These are phyloP conservation scores for Hirudo medicinalis DNA, from an alignment of 1,140 invertebrate genomes.

Conservation along the genomic window DNA sequence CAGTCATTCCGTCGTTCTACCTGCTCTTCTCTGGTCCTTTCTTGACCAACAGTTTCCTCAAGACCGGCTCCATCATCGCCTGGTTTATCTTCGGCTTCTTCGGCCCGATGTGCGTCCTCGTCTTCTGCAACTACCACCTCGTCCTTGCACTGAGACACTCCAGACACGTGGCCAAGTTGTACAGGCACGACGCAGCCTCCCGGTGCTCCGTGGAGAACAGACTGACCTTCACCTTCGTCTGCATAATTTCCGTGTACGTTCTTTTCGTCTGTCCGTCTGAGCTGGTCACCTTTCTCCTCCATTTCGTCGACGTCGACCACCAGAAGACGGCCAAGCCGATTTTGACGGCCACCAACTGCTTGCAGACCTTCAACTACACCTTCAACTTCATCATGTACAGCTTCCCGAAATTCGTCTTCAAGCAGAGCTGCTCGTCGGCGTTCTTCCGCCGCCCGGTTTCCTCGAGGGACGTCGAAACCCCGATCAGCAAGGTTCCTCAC, in stretches of 20 bases:
- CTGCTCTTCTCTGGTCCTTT: conserved; percentile 15
- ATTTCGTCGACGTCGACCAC: not conserved
- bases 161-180: conserved; percentile 15
- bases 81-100: conserved; percentile 20
- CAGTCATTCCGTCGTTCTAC: not conserved
- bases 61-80: conserved; percentile 10
- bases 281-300: conserved; percentile 17
- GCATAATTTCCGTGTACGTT: conserved; percentile 18
- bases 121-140: conserved; percentile 22
- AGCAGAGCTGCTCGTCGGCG: conserved; percentile 7
- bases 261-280: conserved; percentile 22
- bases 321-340: conserved; percentile 6
- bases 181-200: not conserved
- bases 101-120: conserved; percentile 19
- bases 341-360: conserved; percentile 13
- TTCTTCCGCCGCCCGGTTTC: not conserved
- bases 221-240: conserved; percentile 19
- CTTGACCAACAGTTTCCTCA: conserved; percentile 7
- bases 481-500: not conserved
- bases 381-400: conserved; percentile 20
- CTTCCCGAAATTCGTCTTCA: conserved; percentile 17
- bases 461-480: not conserved
- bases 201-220: conserved; percentile 2
- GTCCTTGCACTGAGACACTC: conserved; percentile 17
- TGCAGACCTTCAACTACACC: conserved; percentile 20